phyloP scores from a whole-genome alignment of 1,140 invertebrate species.

The Macrobrachium nipponense region DNA sequence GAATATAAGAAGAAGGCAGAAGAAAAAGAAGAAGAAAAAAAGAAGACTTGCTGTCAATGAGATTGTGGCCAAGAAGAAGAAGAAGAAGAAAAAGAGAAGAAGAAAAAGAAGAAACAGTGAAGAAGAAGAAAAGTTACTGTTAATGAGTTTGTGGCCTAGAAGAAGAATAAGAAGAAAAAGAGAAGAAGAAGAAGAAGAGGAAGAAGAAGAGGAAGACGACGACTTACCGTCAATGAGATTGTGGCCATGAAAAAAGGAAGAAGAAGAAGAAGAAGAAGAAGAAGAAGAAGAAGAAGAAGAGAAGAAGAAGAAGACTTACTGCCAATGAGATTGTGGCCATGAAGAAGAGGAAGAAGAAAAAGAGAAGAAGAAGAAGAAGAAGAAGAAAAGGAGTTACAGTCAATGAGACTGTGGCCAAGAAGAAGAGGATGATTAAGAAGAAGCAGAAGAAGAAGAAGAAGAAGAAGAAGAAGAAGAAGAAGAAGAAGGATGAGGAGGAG shows the following conservation, averaged over 20 bases:
- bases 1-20: not conserved
- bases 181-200: conserved; percentile 1
- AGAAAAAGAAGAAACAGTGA: no score
- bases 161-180: not conserved
- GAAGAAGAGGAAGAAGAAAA: no score
- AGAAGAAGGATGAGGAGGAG: not conserved
- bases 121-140: no score
- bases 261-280: not conserved
- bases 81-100: no score
- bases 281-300: not conserved
- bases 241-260: not conserved
- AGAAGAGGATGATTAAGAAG: no score
- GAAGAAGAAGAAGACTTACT: no score
- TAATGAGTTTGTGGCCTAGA: no score
- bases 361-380: no score
- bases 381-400: no score
- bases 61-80: no score
- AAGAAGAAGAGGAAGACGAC: not conserved
- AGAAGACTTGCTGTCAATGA: not conserved
- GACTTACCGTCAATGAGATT: not conserved
- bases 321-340: no score
- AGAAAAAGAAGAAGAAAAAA: not conserved
- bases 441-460: not conserved
- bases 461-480: not conserved
- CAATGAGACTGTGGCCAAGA: no score